These are phyloP conservation scores for Manis pentadactyla DNA, from an alignment of 2,797 vertebrate species.

Conservation along the genomic window DNA sequence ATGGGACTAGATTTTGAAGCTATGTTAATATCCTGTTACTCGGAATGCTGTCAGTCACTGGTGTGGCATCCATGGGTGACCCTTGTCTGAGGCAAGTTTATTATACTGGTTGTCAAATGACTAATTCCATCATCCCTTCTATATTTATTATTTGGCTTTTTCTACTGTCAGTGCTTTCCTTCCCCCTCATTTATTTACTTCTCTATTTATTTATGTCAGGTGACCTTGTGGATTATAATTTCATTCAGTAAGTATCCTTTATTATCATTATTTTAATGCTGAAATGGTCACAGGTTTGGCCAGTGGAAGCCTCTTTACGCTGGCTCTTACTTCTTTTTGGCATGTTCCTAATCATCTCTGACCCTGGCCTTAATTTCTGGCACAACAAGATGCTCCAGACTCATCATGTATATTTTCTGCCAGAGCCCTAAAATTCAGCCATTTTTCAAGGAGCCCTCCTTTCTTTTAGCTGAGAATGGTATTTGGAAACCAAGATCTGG, in stretches of 20 bases:
- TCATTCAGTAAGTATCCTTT: slow-evolving; percentile 24
- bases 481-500: background rate
- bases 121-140: slow-evolving; percentile 31
- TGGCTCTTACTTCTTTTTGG: background rate
- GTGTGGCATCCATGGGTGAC: background rate
- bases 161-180: background rate
- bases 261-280: slow-evolving; percentile 19
- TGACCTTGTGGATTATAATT: background rate
- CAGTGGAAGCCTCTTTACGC: background rate
- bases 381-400: background rate
- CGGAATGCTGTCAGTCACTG: background rate
- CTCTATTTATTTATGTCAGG: background rate
- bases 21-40: slow-evolving; percentile 16
- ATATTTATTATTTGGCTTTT: slow-evolving; percentile 59
- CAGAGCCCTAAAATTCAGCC: background rate
- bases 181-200: background rate
- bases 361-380: slow-evolving; percentile 39
- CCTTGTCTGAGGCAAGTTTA: slow-evolving; percentile 38
- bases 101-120: slow-evolving; percentile 39
- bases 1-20: background rate
- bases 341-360: background rate
- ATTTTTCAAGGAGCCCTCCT: background rate
- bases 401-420: background rate
- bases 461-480: background rate
- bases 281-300: background rate